phyloP scores from a whole-genome alignment of 2,113 vertebrate genomes.

The Progne subis region DNA sequence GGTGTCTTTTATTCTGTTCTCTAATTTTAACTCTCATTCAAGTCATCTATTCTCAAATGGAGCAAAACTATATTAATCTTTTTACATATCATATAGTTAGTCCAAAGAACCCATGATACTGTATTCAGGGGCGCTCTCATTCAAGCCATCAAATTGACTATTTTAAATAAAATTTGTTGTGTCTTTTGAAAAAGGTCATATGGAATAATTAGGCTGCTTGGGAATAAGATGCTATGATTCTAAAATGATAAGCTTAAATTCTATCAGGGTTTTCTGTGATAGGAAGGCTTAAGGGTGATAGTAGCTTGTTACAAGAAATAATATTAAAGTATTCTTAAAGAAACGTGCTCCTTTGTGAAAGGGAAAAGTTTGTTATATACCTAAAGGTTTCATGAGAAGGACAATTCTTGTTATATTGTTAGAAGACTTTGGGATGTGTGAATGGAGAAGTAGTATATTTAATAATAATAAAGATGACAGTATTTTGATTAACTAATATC shows the following conservation, averaged over 20 bases:
- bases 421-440: neutral
- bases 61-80: neutral
- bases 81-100: accelerated
- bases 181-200: neutral
- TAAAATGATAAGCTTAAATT: neutral
- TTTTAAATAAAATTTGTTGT: neutral
- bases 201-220: neutral
- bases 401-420: neutral
- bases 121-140: neutral
- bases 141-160: neutral
- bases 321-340: neutral
- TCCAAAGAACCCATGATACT: neutral
- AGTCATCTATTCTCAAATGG: neutral
- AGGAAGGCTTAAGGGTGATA: neutral
- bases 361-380: neutral
- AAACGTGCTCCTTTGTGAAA: neutral
- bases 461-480: neutral
- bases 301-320: neutral
- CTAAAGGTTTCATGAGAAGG: neutral
- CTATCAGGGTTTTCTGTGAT: neutral
- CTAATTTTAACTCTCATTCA: neutral
- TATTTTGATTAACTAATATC: neutral
- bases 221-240: neutral
- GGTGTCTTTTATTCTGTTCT: neutral
- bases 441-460: neutral